Evolutionary conservation across 2,797 vertebrate species (phyloP), one percentile per base, ranked within the genome.

Genomic region (Vespertilio murinus): DNA sequence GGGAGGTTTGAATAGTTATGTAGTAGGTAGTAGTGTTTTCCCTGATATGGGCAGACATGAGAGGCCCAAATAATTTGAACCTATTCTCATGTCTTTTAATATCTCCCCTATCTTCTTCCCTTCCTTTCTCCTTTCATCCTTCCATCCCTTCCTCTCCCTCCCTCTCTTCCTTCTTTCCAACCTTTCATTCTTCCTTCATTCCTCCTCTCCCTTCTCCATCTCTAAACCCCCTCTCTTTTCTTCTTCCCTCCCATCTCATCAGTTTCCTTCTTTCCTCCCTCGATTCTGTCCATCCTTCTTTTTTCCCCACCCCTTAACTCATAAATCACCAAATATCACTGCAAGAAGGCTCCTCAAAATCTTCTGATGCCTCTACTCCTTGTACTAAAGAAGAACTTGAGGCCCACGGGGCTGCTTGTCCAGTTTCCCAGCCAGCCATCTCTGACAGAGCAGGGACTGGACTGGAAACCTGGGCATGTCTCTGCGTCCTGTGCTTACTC

Each of bases 301-400:
- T 77, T 77, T 20, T 20, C 33, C 10, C 3, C 3, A 75, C 4
- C 1, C 1, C 6, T 7, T 71, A 61, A 85, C 25, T 78, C 74
- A 45, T 70, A 86, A 86, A 28, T 82, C 54, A 64, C 61, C n/a
- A 73, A 67, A 64, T 56, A 74, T 30, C 61, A 18, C 64, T 69
- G 49, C n/a, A 70, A 30, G 2, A 94, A 64, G 35, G 30, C 2
- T 65, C 52, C 83, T 83, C 79, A 33, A 64, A 20, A 65, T 42
- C n/a, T 56, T 80, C 6, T 13, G 2, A 5, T 6, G 3, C 23
- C 74, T 49, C 2, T 40, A 9, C 35, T 91, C n/a, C 2, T 73
- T 90, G 73, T 54, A 35, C 2, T 69, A 11, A 85, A 69, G 18
- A 61, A 59, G 10, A 11, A 56, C 5, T 14, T 4, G 5, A 78